These are phyloP conservation scores for Chaetodon trifasciatus DNA, from an alignment of 2,797 vertebrate genomes.

Conservation along the genomic window DNA sequence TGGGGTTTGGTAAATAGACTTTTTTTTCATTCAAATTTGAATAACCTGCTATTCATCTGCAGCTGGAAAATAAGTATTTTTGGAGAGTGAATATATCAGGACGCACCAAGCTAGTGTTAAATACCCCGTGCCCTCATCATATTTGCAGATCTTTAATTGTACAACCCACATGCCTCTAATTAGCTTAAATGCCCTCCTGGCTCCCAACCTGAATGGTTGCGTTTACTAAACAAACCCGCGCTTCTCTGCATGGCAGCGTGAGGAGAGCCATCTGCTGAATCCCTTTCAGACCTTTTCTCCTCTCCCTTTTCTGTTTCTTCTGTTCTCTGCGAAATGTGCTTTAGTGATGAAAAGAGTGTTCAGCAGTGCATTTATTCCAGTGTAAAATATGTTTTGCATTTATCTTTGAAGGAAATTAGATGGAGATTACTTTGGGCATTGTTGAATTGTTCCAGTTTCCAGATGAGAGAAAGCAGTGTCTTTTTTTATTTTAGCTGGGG, in stretches of 20 bases:
- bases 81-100: conserved; percentile 4
- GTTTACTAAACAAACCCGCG: conserved; percentile 49
- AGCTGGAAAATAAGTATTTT: conserved; percentile 1
- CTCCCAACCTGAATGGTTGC: conserved; percentile 51
- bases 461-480: neutral
- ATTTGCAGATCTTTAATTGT: conserved; percentile 51
- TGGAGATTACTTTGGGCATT: neutral
- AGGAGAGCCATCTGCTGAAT: conserved; percentile 42
- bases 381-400: neutral
- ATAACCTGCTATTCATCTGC: neutral
- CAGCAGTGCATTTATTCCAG: neutral
- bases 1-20: conserved; percentile 11
- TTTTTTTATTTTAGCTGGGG: neutral
- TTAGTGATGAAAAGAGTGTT: conserved; percentile 17
- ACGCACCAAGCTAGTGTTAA: conserved; percentile 15
- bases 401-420: neutral
- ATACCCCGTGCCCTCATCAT: conserved; percentile 42
- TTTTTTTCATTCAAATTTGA: conserved; percentile 7
- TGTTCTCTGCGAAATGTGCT: conserved; percentile 22
- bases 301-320: neutral
- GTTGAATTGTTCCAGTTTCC: neutral
- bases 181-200: conserved; percentile 61
- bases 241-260: conserved; percentile 34
- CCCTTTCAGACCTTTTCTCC: neutral
- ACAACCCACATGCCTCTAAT: conserved; percentile 59